These are phyloP conservation scores for Lithophane leautieri DNA, from an alignment of 2,888 invertebrate species.

Conservation along the genomic window DNA sequence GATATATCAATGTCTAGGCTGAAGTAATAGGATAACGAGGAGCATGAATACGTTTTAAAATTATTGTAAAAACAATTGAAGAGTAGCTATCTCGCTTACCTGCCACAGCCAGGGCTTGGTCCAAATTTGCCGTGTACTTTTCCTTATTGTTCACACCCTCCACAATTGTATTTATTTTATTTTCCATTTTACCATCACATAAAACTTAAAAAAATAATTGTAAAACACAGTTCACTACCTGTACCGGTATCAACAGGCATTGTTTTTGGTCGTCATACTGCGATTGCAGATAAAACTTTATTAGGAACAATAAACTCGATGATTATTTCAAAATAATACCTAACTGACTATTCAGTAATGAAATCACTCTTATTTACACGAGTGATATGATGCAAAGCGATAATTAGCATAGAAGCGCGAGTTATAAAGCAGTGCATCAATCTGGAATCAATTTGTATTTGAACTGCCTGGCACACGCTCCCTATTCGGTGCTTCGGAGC, in stretches of 20 bases:
- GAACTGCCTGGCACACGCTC: not conserved
- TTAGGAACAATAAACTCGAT: slow-evolving; percentile 49
- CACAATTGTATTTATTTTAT: slow-evolving; percentile 72
- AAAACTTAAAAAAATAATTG: slow-evolving; percentile 3
- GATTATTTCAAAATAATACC: slow-evolving; percentile 25
- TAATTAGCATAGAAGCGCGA: slow-evolving; percentile 25
- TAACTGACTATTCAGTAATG: slow-evolving; percentile 8
- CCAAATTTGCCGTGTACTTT: slow-evolving; percentile 76
- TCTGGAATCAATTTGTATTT: slow-evolving; percentile 59
- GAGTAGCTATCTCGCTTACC: slow-evolving; percentile 59
- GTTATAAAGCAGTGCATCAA: slow-evolving; percentile 50
- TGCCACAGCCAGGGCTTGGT: slow-evolving; percentile 78
- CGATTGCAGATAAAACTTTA: slow-evolving; percentile 53
- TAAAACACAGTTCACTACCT: slow-evolving; percentile 13
- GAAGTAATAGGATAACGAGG: not conserved
- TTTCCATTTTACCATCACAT: slow-evolving; percentile 65
- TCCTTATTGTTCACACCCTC: slow-evolving; percentile 68
- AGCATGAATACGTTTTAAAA: not conserved
- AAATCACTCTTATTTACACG: slow-evolving; percentile 45
- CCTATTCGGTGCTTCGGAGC: not conserved
- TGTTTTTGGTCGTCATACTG: slow-evolving; percentile 23
- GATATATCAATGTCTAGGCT: not conserved
- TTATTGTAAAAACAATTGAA: not conserved
- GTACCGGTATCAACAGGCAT: slow-evolving; percentile 74
- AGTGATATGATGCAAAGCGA: slow-evolving; percentile 44